Evolutionary conservation across 2,888 invertebrate species (phyloP).

Genomic region (Tinea semifulvella): DNA sequence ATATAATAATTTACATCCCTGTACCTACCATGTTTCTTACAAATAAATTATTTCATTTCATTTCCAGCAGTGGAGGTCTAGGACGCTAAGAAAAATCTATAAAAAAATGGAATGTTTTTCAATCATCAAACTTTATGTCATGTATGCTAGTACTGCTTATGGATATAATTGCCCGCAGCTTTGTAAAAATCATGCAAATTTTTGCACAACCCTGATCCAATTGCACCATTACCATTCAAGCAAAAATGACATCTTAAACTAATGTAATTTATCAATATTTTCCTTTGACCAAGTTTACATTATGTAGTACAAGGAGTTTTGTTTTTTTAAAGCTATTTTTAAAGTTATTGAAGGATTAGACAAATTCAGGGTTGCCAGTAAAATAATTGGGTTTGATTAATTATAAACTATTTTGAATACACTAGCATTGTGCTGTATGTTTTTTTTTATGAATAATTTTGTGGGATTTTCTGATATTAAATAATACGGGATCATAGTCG

Average conservation of each 20-base stretch:
- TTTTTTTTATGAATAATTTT: slow-evolving; percentile 22
- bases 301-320: neutral
- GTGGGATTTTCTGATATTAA: slow-evolving; percentile 21
- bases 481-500: no score
- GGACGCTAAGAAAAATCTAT: no score
- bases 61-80: no score
- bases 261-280: neutral
- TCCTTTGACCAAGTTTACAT: neutral
- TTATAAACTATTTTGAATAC: slow-evolving; percentile 24
- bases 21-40: no score
- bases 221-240: neutral
- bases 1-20: no score
- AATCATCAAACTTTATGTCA: no score
- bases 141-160: neutral
- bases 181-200: slow-evolving; percentile 41
- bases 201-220: slow-evolving; percentile 16
- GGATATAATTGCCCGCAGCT: slow-evolving; percentile 32
- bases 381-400: slow-evolving; percentile 25
- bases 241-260: neutral
- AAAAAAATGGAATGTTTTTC: no score
- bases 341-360: slow-evolving; percentile 22
- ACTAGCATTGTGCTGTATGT: no score
- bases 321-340: neutral
- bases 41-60: no score
- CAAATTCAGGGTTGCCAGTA: slow-evolving; percentile 18